These are phyloP conservation scores for Lepidocolaptes lacrymiger DNA, from an alignment of 2,797 vertebrate genomes.

Conservation along the genomic window DNA sequence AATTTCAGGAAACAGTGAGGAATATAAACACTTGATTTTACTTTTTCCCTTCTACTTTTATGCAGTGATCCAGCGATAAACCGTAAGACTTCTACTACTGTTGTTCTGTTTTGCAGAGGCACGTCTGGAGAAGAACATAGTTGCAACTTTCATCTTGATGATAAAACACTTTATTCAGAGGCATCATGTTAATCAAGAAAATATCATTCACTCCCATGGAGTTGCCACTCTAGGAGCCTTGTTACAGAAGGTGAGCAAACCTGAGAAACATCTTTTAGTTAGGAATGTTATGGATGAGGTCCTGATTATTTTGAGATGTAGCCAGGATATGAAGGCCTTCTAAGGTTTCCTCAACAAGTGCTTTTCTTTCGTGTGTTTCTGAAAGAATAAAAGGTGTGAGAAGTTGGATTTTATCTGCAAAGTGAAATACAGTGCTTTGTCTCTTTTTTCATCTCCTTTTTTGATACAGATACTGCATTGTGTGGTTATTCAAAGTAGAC, in stretches of 20 bases:
- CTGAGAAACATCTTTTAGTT: background rate
- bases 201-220: constrained; percentile 88
- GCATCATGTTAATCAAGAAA: constrained; percentile 94
- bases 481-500: background rate
- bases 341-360: background rate
- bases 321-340: background rate
- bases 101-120: constrained; percentile 83
- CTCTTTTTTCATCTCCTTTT: background rate
- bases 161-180: constrained; percentile 95
- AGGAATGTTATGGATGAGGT: background rate
- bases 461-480: background rate
- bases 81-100: background rate
- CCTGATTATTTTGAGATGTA: background rate
- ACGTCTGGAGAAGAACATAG: constrained; percentile 91
- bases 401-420: background rate
- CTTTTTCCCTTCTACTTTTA: background rate
- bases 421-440: background rate
- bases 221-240: constrained; percentile 87
- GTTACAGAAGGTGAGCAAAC: constrained; percentile 87
- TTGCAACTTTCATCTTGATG: constrained; percentile 93
- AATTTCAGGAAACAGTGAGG: background rate
- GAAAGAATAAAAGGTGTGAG: background rate
- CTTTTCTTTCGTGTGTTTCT: background rate
- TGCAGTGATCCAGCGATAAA: background rate
- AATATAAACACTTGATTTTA: background rate